Evolutionary conservation across 2,888 invertebrate genomes (phyloP).

Genomic region (Catocala fraxini): DNA sequence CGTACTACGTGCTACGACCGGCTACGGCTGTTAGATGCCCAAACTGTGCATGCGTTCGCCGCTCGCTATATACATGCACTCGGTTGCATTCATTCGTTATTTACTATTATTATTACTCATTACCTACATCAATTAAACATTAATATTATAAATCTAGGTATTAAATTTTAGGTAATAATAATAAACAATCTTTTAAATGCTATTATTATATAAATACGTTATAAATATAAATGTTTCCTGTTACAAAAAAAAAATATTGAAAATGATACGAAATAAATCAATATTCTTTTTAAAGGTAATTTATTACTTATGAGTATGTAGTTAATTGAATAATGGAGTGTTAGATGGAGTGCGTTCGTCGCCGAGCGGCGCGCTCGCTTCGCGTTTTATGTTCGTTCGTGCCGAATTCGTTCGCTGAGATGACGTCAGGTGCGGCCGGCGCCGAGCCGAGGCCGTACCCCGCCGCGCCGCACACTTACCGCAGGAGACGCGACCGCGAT

Average conservation of each 20-base stretch:
- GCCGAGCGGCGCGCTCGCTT: slow-evolving; percentile 80
- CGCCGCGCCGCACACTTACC: slow-evolving; percentile 63
- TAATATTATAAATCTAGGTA: slow-evolving; percentile 87
- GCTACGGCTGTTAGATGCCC: slow-evolving; percentile 54
- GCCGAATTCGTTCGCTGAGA: slow-evolving; percentile 80
- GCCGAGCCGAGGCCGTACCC: slow-evolving; percentile 40
- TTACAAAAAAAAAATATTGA: slow-evolving; percentile 87
- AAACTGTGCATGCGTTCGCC: slow-evolving; percentile 60
- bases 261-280: slow-evolving; percentile 87
- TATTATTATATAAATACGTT: slow-evolving; percentile 89
- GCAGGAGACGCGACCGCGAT: slow-evolving; percentile 82
- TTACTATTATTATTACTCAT: slow-evolving; percentile 85
- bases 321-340: slow-evolving; percentile 87
- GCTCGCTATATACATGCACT: slow-evolving; percentile 79
- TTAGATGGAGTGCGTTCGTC: slow-evolving; percentile 80
- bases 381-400: slow-evolving; percentile 79
- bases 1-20: slow-evolving; percentile 43
- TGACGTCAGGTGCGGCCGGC: slow-evolving; percentile 62
- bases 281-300: slow-evolving; percentile 87
- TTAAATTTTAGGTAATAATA: slow-evolving; percentile 88
- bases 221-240: slow-evolving; percentile 89
- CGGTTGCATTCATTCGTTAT: slow-evolving; percentile 83
- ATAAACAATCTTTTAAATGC: slow-evolving; percentile 88
- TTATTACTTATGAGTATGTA: slow-evolving; percentile 87
- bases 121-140: slow-evolving; percentile 87